phyloP scores from a whole-genome alignment of 2,113 vertebrate genomes.

The Stigmatopora argus region DNA sequence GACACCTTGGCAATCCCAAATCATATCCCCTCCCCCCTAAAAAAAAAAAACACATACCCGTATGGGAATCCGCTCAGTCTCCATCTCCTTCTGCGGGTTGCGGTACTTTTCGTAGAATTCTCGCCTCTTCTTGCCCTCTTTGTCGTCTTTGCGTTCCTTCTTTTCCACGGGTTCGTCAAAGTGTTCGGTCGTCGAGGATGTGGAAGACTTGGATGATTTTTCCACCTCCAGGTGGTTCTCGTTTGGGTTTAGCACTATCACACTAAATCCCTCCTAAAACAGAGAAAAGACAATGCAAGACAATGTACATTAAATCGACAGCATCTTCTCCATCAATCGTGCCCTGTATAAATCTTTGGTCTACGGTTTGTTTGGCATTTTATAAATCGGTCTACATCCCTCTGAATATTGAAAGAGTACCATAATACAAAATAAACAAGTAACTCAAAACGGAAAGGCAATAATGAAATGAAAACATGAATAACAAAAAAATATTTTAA shows the following conservation, averaged over 20 bases:
- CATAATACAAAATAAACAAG: neutral
- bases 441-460: too few species aligned
- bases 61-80: slow-evolving; percentile 84
- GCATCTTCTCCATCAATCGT: neutral
- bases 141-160: slow-evolving; percentile 86
- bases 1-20: slow-evolving; percentile 16
- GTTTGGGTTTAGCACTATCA: slow-evolving; percentile 96
- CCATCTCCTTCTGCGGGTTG: slow-evolving; percentile 92
- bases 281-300: slow-evolving; percentile 35
- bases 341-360: neutral
- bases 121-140: slow-evolving; percentile 84
- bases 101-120: slow-evolving; percentile 96
- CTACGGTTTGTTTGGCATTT: neutral
- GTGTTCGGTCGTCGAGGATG: slow-evolving; percentile 75
- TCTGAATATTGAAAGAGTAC: neutral
- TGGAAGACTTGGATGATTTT: slow-evolving; percentile 70
- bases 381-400: neutral
- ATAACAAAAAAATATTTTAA: too few species aligned
- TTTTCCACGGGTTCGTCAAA: slow-evolving; percentile 92
- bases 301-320: slow-evolving; percentile 1
- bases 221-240: slow-evolving; percentile 96
- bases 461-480: too few species aligned
- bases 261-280: slow-evolving; percentile 88
- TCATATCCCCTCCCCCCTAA: slow-evolving; percentile 25
- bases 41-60: slow-evolving; percentile 75